These are phyloP conservation scores for Spisula solida DNA, from an alignment of 2,888 invertebrate species.

Conservation along the genomic window DNA sequence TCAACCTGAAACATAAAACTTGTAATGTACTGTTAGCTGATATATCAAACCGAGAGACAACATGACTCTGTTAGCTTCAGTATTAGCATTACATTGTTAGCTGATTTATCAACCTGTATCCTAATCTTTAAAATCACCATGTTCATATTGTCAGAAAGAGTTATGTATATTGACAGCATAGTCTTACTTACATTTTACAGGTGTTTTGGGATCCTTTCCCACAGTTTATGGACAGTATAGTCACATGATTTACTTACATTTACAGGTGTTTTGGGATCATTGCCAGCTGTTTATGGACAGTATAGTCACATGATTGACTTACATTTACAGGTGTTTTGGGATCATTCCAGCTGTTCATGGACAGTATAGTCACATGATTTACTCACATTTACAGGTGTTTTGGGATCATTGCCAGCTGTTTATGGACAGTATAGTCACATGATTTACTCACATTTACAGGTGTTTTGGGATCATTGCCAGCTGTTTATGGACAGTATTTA, in stretches of 20 bases:
- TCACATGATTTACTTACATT: neutral
- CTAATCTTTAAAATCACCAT: too few relatives aligned
- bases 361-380: neutral
- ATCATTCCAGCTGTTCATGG: neutral
- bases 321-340: neutral
- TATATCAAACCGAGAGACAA: too few relatives aligned
- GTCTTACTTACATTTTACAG: neutral
- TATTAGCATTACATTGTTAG: neutral
- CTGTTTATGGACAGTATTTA: neutral
- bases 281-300: neutral
- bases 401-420: too few relatives aligned
- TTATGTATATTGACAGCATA: neutral
- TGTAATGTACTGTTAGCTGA: neutral
- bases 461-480: neutral
- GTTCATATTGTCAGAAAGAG: too few relatives aligned
- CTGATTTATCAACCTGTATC: neutral
- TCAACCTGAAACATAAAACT: neutral
- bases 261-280: neutral
- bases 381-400: neutral
- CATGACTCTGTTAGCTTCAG: too few relatives aligned
- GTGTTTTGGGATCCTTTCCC: neutral
- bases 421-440: neutral
- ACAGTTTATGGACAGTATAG: neutral
- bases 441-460: neutral
- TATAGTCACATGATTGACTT: neutral